Conservation (phyloP, 2,797 vertebrate genomes). For the Hirundo rustica region DNA sequence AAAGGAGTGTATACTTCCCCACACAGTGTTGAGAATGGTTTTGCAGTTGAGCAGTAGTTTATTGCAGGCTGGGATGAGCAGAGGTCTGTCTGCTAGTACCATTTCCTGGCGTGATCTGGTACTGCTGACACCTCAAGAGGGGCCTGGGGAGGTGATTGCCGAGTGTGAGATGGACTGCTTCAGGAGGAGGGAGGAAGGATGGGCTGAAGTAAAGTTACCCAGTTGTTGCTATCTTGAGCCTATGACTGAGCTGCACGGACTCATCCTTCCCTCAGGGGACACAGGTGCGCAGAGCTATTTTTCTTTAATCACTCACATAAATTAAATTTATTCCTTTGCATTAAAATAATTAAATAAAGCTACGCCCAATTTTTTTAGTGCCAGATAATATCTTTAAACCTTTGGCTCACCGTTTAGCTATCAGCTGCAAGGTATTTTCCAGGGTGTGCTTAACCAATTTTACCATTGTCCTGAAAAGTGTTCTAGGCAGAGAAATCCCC, state of each 20-base stretch:
- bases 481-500: constrained; percentile 66
- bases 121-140: neutral
- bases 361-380: constrained; percentile 74
- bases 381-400: constrained; percentile 77
- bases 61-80: neutral
- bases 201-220: constrained; percentile 53
- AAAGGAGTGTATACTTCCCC: neutral
- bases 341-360: constrained; percentile 78
- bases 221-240: constrained; percentile 64
- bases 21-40: neutral
- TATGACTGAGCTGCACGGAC: constrained; percentile 59
- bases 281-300: constrained; percentile 77
- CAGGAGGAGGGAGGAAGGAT: constrained; percentile 10
- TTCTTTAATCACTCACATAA: constrained; percentile 81
- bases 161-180: neutral
- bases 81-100: neutral
- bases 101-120: neutral
- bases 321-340: constrained; percentile 77
- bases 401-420: constrained; percentile 73
- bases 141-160: neutral
- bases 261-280: constrained; percentile 73
- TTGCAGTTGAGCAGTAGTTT: neutral
- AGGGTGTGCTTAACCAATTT: constrained; percentile 70
- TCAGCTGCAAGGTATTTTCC: constrained; percentile 78
- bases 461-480: constrained; percentile 62